Base-by-base conservation (phyloP, 2,113 vertebrate genomes). In the Melanotaenia duboulayi region DNA sequence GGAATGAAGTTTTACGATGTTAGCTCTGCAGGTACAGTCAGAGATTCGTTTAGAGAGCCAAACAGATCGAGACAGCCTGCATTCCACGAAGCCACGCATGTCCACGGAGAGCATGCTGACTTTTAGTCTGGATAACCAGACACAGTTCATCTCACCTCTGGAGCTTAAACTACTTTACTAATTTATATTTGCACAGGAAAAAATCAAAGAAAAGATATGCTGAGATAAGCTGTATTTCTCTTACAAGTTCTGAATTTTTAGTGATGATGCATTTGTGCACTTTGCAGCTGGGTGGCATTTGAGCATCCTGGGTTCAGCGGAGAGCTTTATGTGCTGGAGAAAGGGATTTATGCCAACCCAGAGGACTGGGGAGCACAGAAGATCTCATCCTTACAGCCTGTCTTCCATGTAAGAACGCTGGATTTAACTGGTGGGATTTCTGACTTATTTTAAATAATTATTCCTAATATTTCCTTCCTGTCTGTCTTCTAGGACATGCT, bases 271-370 rank as follows among this genome's bases (percentile, higher is more conserved):
- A 1, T 71, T 20, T 83, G 37, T 88, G 40, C 73, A 4, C 4
- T 13, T 39, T 64, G 39, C 80, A 99, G 98, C 14, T 99, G 98
- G 98, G 95, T 98, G 77, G 95, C 94, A 11, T 99, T 99, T 79
- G 96, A 99, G 88, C 94, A 96, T 32, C 92, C 96, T 0, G 95
- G 94, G 10, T 99, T 99, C 88, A 96, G 94, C 0, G 98, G 98
- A 23, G 96, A 98, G 72, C 91, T 96, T 52, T 98, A 97, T 9
- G 59, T 99, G 49, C 87, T 99, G 81, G 94, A 97, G 85, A 98
- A 96, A 90, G 98, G 97, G 76, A 84, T 97, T 2, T 99, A 99
- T 22, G 83, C 93, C 46, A 92, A 63, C 74, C 93, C 92, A 1
- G 95, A 96, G 67, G 95, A 97, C 79, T 99, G 98, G 98, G 96